Percentiles rank a stretch among this genome's conserved stretches.
Conservation (phyloP, 2,888 invertebrate genomes). For the Sinodicranocentrus sp. region DNA sequence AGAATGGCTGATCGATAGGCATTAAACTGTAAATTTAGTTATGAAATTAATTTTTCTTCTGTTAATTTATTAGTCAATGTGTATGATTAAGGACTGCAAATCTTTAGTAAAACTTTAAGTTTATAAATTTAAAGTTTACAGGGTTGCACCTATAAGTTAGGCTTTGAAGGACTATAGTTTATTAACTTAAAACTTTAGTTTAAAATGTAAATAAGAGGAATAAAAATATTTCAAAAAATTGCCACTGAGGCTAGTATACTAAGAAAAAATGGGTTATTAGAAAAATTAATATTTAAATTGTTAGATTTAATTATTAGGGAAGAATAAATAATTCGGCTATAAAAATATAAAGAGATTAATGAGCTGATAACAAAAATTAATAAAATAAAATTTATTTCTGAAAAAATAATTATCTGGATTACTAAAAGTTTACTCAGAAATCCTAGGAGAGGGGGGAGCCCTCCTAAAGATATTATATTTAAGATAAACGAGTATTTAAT, state of each 20-base stretch:
- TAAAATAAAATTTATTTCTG: neutral
- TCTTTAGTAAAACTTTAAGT: slow-evolving; percentile 78
- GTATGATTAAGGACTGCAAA: slow-evolving; percentile 82
- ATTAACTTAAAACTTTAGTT: slow-evolving; percentile 70
- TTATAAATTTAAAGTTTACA: slow-evolving; percentile 55
- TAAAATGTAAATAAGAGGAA: slow-evolving; percentile 35
- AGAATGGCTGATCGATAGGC: slow-evolving; percentile 82
- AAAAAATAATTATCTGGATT: slow-evolving; percentile 11
- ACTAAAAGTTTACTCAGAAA: slow-evolving; percentile 64
- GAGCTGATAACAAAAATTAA: slow-evolving; percentile 31
- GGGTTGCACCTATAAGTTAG: slow-evolving; percentile 52
- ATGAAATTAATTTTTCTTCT: slow-evolving; percentile 42
- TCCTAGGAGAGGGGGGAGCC: slow-evolving; percentile 65
- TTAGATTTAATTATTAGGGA: slow-evolving; percentile 5
- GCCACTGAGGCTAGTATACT: neutral
- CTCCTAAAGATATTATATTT: slow-evolving; percentile 59
- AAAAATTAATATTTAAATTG: slow-evolving; percentile 21
- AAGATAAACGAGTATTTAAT: slow-evolving; percentile 31
- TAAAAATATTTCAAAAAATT: slow-evolving; percentile 22
- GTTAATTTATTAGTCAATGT: slow-evolving; percentile 79
- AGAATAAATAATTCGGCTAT: slow-evolving; percentile 32
- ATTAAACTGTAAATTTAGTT: slow-evolving; percentile 80
- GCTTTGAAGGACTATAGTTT: slow-evolving; percentile 76
- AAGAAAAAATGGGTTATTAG: too few species aligned
- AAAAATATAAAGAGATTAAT: slow-evolving; percentile 45